phyloP scores from a whole-genome alignment of 2,888 invertebrate species.

The Oscheius myriophilus region DNA sequence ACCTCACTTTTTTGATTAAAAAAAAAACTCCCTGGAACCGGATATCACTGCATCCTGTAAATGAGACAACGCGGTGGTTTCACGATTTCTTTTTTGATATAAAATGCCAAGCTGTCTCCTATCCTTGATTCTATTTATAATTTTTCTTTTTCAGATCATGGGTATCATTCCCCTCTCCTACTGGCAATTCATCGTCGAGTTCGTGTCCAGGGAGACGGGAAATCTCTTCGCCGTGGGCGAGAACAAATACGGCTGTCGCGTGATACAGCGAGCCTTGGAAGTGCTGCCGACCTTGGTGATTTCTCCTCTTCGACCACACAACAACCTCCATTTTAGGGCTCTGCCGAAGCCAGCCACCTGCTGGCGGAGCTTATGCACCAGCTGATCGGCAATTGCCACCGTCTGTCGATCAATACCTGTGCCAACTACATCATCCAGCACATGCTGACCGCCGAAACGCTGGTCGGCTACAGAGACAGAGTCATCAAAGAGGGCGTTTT shows the following conservation, averaged over 20 bases:
- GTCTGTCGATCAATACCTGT: slow-evolving; percentile 54
- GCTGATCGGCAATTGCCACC: slow-evolving; percentile 37
- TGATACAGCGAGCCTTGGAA: slow-evolving; percentile 55
- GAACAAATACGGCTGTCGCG: slow-evolving; percentile 58
- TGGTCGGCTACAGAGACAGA: slow-evolving; percentile 45
- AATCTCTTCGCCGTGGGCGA: slow-evolving; percentile 41
- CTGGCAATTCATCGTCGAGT: neutral
- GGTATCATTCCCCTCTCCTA: neutral
- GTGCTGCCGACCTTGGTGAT: slow-evolving; percentile 28
- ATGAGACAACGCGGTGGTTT: too few relatives aligned
- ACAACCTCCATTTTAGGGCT: neutral
- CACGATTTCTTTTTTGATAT: too few relatives aligned
- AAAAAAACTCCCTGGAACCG: too few relatives aligned
- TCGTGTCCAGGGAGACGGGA: neutral
- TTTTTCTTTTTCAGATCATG: slow-evolving; percentile 4
- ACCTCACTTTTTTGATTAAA: too few relatives aligned
- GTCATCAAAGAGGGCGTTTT: slow-evolving; percentile 57
- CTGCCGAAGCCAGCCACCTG: slow-evolving; percentile 16
- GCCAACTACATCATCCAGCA: slow-evolving; percentile 67
- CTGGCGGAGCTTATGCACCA: slow-evolving; percentile 38
- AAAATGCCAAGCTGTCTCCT: too few relatives aligned
- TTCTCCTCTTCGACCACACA: neutral
- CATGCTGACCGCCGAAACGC: slow-evolving; percentile 43
- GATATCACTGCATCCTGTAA: too few relatives aligned
- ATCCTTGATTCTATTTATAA: too few relatives aligned